Evolutionary conservation across 2,797 vertebrate genomes (phyloP), one percentile per base, ranked within the genome.

Genomic region (Fringilla coelebs): DNA sequence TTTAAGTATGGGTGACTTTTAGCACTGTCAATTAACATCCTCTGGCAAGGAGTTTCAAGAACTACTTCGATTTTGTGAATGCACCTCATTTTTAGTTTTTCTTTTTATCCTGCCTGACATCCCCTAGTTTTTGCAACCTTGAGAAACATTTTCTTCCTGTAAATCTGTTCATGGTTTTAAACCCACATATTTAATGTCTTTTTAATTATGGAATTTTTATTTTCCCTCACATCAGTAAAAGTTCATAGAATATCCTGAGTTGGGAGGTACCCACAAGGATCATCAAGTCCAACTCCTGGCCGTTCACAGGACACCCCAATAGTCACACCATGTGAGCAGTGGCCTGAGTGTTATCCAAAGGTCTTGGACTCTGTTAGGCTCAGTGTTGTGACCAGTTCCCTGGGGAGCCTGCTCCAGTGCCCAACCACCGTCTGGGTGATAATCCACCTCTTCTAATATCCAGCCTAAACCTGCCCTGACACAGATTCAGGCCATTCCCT

Each of bases 361-460:
- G 21, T 46, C 34, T 73, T 80, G 60, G 4, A 11, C 17, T 65
- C 24, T 66, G 17, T 5, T 25, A 40, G 21, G 9, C 12, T 36
- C 31, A 12, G 26, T 11, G 25, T 5, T 67, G 34, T 40, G 40
- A 26, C 21, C 6, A 21, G 8, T 48, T 45, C 34, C 8, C 40
- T 54, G 6, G 8, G 17, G 18, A 81, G 12, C 17, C 25, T 61
- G 0, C 36, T 34, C 17, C 70, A 34, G 21, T 36, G 13, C 3
- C 3, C 15, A 40, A 0, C 10, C 9, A 67, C 10, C 2, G 6
- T 41, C 7, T 48, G 22, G 2, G 13, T 36, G 34, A 31, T 32
- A 16, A 81, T 24, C 12, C n/a, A 32, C 4, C 2, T 40, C n/a
- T 28, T 16, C 22, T n/a, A 0, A 29, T 2, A n/a, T 1, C 29